Base-by-base conservation (phyloP, 2,113 vertebrate species). In the Brienomyrus longianalis region DNA sequence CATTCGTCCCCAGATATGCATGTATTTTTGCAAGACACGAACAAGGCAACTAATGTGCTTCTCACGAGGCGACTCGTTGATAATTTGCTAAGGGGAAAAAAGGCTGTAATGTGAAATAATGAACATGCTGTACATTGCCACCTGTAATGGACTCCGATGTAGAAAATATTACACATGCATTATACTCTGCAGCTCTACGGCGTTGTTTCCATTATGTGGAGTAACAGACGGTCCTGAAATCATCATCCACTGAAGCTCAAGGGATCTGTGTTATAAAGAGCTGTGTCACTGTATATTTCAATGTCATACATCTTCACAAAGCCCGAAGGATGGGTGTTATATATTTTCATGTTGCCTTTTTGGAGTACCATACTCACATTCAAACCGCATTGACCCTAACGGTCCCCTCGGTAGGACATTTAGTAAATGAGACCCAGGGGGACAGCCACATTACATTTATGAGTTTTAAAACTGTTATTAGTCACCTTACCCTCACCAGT, bases 201-300 rank as follows among this genome's bases (percentile, higher is more conserved):
- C 90, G 87, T 91, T 93, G 90, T 66, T 90, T 92, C 92, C 87
- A 91, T 93, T 93, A 92, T 56, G 47, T 90, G 91, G 91, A 91
- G 90, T 88, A 91, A 92, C 91, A 93, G 92, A 92, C 91, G 94
- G 92, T 88, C 77, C 45, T 31, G 59, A 50, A 88, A 50, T 74
- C 74, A 80, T 80, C 74, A 80, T 80, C 35, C 39, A 19, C 5
- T 48, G 74, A 80, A 80, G 74, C 74, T 80, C 74, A 8, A 43
- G 74, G 74, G 74, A 80, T 39, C 74, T 80, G 35, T 80, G 74
- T 80, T 39, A 80, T 80, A 80, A 80, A 80, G 35, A 39, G 35
- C 19, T 43, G 31, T 80, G 74, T 15, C 74, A 80, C 74, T 6
- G 17, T 80, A 43, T 43, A 80, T 80, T 80, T 80, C 74, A 35